A percentile compares a stretch with the other conserved stretches of the same genome.
phyloP scores from a whole-genome alignment of 2,113 vertebrate genomes.

The Peromyscus californicus region DNA sequence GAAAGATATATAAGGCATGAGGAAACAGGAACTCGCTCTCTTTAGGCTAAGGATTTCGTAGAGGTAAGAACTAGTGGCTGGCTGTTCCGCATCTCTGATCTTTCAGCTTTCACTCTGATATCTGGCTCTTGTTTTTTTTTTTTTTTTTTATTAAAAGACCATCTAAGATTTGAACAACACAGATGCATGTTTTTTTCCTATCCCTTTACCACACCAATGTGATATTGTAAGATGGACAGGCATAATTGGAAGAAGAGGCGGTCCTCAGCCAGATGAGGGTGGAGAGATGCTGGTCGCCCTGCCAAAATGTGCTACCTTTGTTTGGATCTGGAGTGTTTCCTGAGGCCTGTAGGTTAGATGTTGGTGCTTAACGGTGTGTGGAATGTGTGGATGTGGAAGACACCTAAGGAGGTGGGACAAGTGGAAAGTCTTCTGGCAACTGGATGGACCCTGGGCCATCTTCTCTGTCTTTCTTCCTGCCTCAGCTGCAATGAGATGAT shows the following conservation, averaged over 20 bases:
- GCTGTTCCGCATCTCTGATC: too few species aligned
- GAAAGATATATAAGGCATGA: too few species aligned
- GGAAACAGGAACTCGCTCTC: too few species aligned
- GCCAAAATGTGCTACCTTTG: neutral
- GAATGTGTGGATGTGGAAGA: neutral
- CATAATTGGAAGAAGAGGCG: neutral
- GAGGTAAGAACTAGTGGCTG: too few species aligned
- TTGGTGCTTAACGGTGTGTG: neutral
- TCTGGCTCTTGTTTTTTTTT: too few species aligned
- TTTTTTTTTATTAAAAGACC: too few species aligned
- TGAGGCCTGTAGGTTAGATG: neutral
- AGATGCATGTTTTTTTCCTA: neutral
- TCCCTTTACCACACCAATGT: too few species aligned
- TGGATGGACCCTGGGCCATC: neutral
- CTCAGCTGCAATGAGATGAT: neutral
- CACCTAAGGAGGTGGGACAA: neutral
- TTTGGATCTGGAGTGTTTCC: neutral
- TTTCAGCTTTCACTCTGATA: too few species aligned
- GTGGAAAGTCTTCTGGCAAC: neutral
- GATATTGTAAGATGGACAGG: neutral
- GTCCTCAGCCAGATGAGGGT: too few species aligned
- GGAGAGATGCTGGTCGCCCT: too few species aligned
- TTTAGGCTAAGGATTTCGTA: too few species aligned
- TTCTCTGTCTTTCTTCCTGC: neutral
- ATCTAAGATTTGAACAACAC: too few species aligned